Evolutionary conservation across 2,113 vertebrate genomes (phyloP).

Genomic region (Syrrhaptes paradoxus): DNA sequence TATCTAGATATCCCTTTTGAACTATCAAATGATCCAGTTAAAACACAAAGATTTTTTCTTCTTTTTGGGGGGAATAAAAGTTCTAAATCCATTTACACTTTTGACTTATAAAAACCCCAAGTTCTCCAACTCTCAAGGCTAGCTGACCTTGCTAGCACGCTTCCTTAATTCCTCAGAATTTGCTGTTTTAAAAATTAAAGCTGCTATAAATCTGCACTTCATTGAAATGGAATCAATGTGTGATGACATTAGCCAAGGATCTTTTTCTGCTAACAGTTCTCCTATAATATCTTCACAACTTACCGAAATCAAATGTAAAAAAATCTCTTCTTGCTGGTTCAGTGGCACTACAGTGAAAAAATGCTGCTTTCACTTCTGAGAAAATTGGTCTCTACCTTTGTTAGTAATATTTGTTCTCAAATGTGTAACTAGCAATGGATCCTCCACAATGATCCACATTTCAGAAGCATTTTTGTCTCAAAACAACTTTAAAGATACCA

Average conservation of each 20-base stretch:
- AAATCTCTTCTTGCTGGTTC: not conserved
- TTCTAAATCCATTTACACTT: not conserved
- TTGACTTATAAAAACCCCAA: rapidly evolving
- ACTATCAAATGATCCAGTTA: not conserved
- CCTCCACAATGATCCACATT: not conserved
- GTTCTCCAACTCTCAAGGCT: not conserved
- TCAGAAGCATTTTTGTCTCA: not conserved
- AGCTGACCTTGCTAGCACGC: not conserved
- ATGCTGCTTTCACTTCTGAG: not conserved
- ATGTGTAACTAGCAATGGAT: not conserved
- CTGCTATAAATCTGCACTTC: not conserved
- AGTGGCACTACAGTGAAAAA: not conserved
- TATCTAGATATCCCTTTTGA: not conserved
- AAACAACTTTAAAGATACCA: not conserved
- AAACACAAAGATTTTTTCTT: not conserved
- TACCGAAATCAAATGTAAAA: not conserved
- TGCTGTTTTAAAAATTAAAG: not conserved
- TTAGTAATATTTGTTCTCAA: not conserved
- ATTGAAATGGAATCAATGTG: not conserved
- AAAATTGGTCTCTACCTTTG: not conserved
- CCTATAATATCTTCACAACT: not conserved
- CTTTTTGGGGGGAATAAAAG: not conserved
- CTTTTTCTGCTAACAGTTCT: not conserved
- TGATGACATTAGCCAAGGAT: not conserved
- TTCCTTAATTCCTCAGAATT: not conserved